Conservation (phyloP, 2,888 invertebrate species). For the Steinernema hermaphroditum region DNA sequence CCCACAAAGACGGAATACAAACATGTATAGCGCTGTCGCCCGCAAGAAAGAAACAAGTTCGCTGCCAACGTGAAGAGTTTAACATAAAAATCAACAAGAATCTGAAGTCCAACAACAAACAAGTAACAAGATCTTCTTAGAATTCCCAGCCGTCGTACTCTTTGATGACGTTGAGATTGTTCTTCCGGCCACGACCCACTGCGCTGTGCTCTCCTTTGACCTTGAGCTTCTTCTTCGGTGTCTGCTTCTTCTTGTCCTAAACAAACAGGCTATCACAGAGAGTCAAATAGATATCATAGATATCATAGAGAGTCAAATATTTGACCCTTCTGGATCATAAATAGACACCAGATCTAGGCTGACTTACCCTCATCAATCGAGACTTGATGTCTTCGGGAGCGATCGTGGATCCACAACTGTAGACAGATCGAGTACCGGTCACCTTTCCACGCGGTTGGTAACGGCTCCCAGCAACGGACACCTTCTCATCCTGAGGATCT, state of each 20-base stretch:
- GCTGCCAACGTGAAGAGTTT: too few relatives aligned
- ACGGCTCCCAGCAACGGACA: neutral
- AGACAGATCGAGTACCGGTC: constrained; percentile 40
- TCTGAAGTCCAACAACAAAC: constrained; percentile 27
- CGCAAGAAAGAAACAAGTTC: too few relatives aligned
- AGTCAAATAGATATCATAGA: too few relatives aligned
- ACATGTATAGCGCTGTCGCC: too few relatives aligned
- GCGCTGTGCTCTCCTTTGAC: constrained; percentile 64
- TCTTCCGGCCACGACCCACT: constrained; percentile 58
- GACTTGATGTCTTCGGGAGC: constrained; percentile 58
- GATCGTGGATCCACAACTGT: constrained; percentile 52
- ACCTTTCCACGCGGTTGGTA: constrained; percentile 34
- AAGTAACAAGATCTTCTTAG: constrained; percentile 42
- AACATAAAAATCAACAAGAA: constrained; percentile 20
- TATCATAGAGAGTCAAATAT: neutral
- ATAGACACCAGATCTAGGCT: too few relatives aligned
- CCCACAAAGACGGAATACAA: too few relatives aligned
- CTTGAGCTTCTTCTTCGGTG: constrained; percentile 58
- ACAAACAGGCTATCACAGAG: neutral
- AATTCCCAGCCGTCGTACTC: constrained; percentile 64
- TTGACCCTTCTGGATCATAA: neutral
- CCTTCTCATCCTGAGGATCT: constrained; percentile 1
- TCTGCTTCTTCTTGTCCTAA: constrained; percentile 48
- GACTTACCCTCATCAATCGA: constrained; percentile 51
- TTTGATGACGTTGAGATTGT: constrained; percentile 58